Evolutionary conservation across 1,140 invertebrate species (phyloP), one percentile per base, ranked within the genome.

Genomic region (Apocrypta bakeri): DNA sequence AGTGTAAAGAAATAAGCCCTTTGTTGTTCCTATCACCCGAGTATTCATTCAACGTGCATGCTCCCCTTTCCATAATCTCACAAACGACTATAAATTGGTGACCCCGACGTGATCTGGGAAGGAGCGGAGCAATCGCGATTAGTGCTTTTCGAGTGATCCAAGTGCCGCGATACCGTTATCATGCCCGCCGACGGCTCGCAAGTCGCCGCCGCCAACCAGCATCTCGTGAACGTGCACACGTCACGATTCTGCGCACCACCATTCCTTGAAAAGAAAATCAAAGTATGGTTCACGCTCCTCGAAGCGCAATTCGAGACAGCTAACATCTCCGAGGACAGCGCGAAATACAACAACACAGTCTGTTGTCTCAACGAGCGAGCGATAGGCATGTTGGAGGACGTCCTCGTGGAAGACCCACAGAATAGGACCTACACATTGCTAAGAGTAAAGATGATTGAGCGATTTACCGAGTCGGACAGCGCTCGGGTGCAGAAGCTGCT

Each of bases 71-170:
- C n/a, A n/a, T n/a, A n/a, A n/a, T n/a, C n/a, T n/a, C n/a, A n/a
- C n/a, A n/a, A n/a, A n/a, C n/a, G n/a, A n/a, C n/a, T n/a, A n/a
- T n/a, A n/a, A 64, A 64, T 64, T 64, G 63, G 63, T 64, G 63
- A 64, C 63, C 63, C 63, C 63, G 63, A 64, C 63, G 63, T 64
- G 63, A 64, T 64, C 63, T 64, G 63, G 63, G 11, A 21, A 64
- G 11, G 24, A 17, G 7, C 6, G 24, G 24, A 24, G n/a, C 8
- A 12, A 64, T 24, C n/a, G 63, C 24, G 63, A n/a, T n/a, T n/a
- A n/a, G n/a, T n/a, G n/a, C n/a, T n/a, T n/a, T n/a, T 64, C 6
- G 63, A 17, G 63, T 64, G 11, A 17, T 64, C 63, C 11, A 64
- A n/a, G 11, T 6, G 11, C 6, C 6, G 63, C 24, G n/a, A n/a